phyloP scores from a whole-genome alignment of 2,888 invertebrate genomes.

The Coleophora flavipennella region DNA sequence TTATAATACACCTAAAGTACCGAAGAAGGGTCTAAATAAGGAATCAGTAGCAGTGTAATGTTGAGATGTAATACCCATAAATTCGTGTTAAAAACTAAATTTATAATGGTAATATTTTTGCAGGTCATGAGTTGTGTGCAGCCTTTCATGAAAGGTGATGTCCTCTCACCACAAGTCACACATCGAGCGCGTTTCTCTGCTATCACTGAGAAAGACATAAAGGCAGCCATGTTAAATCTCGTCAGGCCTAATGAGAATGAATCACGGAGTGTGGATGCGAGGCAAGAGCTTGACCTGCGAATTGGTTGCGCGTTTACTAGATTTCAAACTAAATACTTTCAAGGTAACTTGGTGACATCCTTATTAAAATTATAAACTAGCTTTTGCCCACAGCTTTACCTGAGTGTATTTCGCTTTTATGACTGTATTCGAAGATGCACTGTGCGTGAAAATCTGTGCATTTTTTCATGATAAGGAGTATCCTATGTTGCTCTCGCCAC shows the following conservation, averaged over 20 bases:
- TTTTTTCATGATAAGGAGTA: too few species aligned
- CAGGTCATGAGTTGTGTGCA: slow-evolving; percentile 83
- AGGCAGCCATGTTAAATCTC: slow-evolving; percentile 89
- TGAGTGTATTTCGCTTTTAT: too few species aligned
- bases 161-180: slow-evolving; percentile 75
- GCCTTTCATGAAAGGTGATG: slow-evolving; percentile 78
- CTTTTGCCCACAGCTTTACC: too few species aligned
- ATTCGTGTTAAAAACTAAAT: too few species aligned
- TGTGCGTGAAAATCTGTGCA: too few species aligned
- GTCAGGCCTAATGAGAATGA: slow-evolving; percentile 95
- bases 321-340: slow-evolving; percentile 98
- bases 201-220: slow-evolving; percentile 97
- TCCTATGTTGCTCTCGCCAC: too few species aligned
- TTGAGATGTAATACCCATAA: too few species aligned
- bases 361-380: too few species aligned
- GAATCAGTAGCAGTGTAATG: too few species aligned
- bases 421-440: too few species aligned
- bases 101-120: slow-evolving; percentile 7
- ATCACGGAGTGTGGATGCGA: slow-evolving; percentile 94
- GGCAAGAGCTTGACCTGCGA: slow-evolving; percentile 96
- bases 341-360: slow-evolving; percentile 63
- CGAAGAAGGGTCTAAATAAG: too few species aligned
- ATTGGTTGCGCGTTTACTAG: slow-evolving; percentile 99
- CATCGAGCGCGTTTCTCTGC: slow-evolving; percentile 97
- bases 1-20: too few species aligned